Evolutionary conservation across 2,888 invertebrate genomes (phyloP), one percentile per base, ranked within the genome.

Genomic region (Lissocephala sabroskyi): DNA sequence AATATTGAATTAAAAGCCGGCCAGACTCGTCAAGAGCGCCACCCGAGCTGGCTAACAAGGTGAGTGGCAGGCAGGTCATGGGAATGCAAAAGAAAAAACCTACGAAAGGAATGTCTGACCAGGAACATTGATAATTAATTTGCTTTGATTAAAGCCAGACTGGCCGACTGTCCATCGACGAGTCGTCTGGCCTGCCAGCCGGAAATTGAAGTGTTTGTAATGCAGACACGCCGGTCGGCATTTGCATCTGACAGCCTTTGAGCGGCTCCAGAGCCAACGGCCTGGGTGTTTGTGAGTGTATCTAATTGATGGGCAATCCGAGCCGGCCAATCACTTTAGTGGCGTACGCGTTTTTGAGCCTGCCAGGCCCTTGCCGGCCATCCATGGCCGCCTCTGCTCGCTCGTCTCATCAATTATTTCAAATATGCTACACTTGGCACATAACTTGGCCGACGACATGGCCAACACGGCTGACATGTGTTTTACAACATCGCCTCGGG

Each of bases 341-440:
- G 49, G 45, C 18, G 47, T 19, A 50, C 37, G 44, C 49, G 41
- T 35, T 59, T 35, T 54, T 59, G 50, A 59, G 54, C 43, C 45
- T 45, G 48, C 28, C 36, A 40, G 14, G 14, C 16, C 14, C 14
- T 35, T 35, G 13, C 13, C 16, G 13, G 35, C 7, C 16, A n/a
- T n/a, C n/a, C n/a, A n/a, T n/a, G n/a, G n/a, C n/a, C n/a, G n/a
- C n/a, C n/a, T n/a, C n/a, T n/a, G n/a, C n/a, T n/a, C n/a, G n/a
- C n/a, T n/a, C 9, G 35, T 23, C 65, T 65, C 70, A 66, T 68
- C 67, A 74, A 68, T 68, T 68, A 67, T 67, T 74, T 62, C 62
- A 66, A 74, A 70, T 74, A 62, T 74, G 74, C 56, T 74, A 65
- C 75, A 65, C 70, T 60, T 74, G 71, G 53, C 70, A 62, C 66